Base-by-base conservation (phyloP, 2,888 invertebrate genomes). In the Uloborus plumipes region DNA sequence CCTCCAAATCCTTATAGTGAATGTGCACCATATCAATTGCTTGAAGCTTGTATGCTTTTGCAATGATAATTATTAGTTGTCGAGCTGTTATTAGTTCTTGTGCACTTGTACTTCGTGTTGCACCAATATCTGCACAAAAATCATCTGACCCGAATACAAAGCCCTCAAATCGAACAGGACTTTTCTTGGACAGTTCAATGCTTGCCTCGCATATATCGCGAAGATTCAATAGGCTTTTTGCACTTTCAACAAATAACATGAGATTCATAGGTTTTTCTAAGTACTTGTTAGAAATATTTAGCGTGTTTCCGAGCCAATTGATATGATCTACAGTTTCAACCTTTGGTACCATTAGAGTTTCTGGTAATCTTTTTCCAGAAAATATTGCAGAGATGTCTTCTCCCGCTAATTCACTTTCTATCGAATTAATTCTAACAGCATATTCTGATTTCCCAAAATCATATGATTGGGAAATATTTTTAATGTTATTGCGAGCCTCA, bases 111-210 rank as follows among this genome's bases (percentile, higher is more conserved):
- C 90, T 90, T 84, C 92, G 87, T 15, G 89, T 90, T 1, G 91
- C 91, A 77, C 93, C 93, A 85, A 93, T 91, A 88, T 91, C 91
- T 15, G 93, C 93, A 87, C 91, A 91, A 86, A 91, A 93, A 88
- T 93, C 93, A 88, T 93, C 93, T 47, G 93, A 93, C 0, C 93
- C 93, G 88, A 93, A 93, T 14, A 93, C 91, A 20, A 93, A 89
- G 4, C 91, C 92, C 76, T 91, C 92, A 31, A 92, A 89, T 47
- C 88, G 87, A 87, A 92, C 91, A 78, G 89, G 88, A 15, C 69
- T 72, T 0, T 86, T 26, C 69, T 88, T 87, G 83, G 90, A 87
- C 47, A 90, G 82, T 82, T 91, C 88, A 75, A 89, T 84, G 72
- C 91, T 90, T 16, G 88, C 87, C 80, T 89, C 88, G 86, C 92